These are phyloP conservation scores for Steinernema hermaphroditum DNA, from an alignment of 2,888 invertebrate species.

Conservation along the genomic window DNA sequence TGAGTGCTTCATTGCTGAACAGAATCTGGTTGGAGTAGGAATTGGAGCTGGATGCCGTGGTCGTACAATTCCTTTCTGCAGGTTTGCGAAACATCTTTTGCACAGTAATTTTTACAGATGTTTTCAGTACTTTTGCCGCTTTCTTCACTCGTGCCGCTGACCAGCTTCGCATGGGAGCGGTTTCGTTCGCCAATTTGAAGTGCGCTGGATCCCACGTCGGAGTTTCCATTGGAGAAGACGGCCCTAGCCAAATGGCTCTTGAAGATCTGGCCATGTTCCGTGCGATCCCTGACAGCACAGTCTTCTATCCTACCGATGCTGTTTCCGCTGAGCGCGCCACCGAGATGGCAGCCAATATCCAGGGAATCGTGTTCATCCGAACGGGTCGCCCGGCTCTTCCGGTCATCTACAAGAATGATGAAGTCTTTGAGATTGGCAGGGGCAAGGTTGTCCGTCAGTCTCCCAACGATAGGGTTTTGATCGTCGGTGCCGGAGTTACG, in stretches of 20 bases:
- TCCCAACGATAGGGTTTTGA: conserved; percentile 78
- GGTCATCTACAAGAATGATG: conserved; percentile 83
- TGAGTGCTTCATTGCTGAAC: conserved; percentile 98
- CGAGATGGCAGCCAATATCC: conserved; percentile 80
- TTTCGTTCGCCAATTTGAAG: conserved; percentile 95
- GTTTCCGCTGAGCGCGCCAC: conserved; percentile 87
- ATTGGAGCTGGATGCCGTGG: conserved; percentile 91
- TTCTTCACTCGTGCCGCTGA: conserved; percentile 96
- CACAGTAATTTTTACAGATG: conserved; percentile 69
- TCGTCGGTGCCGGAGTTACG: conserved; percentile 92
- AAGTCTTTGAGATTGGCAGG: conserved; percentile 77
- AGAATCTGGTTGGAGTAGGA: conserved; percentile 87
- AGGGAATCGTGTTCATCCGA: conserved; percentile 87
- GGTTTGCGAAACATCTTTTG: conserved; percentile 38
- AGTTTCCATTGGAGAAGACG: conserved; percentile 79
- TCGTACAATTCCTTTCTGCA: conserved; percentile 85
- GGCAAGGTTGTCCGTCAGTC: conserved; percentile 77
- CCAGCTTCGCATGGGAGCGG: conserved; percentile 98
- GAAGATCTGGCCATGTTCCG: conserved; percentile 96
- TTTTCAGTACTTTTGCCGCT: conserved; percentile 91
- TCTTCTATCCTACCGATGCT: conserved; percentile 82
- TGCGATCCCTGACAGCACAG: conserved; percentile 77
- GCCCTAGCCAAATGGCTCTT: conserved; percentile 97
- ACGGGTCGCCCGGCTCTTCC: conserved; percentile 88
- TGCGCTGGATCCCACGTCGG: conserved; percentile 91